Evolutionary conservation across 2,797 vertebrate species (phyloP).

Genomic region (Discoglossus pictus): DNA sequence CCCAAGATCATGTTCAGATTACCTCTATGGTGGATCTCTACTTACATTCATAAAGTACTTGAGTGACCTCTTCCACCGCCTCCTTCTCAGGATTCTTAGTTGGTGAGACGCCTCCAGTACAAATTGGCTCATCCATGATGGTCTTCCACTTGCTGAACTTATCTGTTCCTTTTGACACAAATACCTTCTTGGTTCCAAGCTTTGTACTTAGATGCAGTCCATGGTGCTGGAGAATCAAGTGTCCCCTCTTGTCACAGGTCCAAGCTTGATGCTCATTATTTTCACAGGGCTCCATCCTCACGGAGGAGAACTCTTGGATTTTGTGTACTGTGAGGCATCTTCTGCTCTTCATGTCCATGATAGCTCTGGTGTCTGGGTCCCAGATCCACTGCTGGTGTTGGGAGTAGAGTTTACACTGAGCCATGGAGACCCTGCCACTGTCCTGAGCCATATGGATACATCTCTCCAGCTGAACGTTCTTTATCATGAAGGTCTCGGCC

Average conservation of each 20-base stretch:
- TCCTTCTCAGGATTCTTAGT: background rate
- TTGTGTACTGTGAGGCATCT: conserved; percentile 72
- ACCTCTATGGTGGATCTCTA: conserved; percentile 4
- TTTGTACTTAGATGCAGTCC: conserved; percentile 76
- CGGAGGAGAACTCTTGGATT: conserved; percentile 60
- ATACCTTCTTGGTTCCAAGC: conserved; percentile 71
- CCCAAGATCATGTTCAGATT: conserved; percentile 46
- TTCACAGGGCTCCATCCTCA: conserved; percentile 70
- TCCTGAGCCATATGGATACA: conserved; percentile 64
- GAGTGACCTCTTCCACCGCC: conserved; percentile 6
- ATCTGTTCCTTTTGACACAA: conserved; percentile 75
- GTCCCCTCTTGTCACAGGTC: conserved; percentile 83
- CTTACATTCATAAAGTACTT: conserved; percentile 57
- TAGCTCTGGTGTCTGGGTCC: conserved; percentile 58
- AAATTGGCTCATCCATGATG: conserved; percentile 69
- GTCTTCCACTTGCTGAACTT: conserved; percentile 84
- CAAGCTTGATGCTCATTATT: conserved; percentile 69
- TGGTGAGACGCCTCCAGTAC: conserved; percentile 55
- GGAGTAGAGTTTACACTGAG: conserved; percentile 63
- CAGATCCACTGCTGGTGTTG: conserved; percentile 75
- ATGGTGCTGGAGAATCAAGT: conserved; percentile 69
- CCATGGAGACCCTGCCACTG: conserved; percentile 63
- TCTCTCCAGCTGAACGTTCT: conserved; percentile 74
- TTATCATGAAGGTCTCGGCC: conserved; percentile 71
- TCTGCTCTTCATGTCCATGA: conserved; percentile 66